These are phyloP conservation scores for Anoplophora glabripennis DNA, from an alignment of 1,140 invertebrate genomes.

Conservation along the genomic window DNA sequence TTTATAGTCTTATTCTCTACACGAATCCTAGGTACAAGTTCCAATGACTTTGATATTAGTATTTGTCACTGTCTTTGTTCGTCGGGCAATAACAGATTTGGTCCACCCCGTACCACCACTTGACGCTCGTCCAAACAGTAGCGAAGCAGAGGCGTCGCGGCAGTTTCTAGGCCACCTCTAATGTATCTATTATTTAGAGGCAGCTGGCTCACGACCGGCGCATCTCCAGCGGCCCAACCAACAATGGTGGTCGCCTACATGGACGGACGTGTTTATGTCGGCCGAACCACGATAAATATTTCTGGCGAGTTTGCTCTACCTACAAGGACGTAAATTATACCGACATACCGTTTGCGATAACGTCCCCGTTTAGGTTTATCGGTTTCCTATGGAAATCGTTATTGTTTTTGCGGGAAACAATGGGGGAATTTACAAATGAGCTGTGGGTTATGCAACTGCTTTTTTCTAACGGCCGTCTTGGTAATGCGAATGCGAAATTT, in stretches of 20 bases:
- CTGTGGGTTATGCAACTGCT: no score
- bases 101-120: no score
- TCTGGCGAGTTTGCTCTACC: not conserved
- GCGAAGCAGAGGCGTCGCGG: no score
- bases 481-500: no score
- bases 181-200: slow-evolving; percentile 4
- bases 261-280: slow-evolving; percentile 1
- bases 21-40: no score
- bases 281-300: not conserved
- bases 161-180: not conserved
- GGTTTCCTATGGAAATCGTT: slow-evolving; percentile 2
- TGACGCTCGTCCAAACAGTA: no score
- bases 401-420: not conserved
- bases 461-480: no score
- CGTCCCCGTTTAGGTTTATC: not conserved
- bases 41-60: no score
- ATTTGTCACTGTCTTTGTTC: no score
- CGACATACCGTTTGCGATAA: slow-evolving; percentile 1
- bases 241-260: slow-evolving; percentile 1
- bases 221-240: not conserved
- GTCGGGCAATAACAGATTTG: no score
- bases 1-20: no score
- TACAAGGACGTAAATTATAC: not conserved
- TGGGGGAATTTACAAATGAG: not conserved
- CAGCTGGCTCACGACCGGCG: slow-evolving; percentile 1